Base-by-base conservation (phyloP, 1,140 invertebrate genomes). In the Galendromus occidentalis region DNA sequence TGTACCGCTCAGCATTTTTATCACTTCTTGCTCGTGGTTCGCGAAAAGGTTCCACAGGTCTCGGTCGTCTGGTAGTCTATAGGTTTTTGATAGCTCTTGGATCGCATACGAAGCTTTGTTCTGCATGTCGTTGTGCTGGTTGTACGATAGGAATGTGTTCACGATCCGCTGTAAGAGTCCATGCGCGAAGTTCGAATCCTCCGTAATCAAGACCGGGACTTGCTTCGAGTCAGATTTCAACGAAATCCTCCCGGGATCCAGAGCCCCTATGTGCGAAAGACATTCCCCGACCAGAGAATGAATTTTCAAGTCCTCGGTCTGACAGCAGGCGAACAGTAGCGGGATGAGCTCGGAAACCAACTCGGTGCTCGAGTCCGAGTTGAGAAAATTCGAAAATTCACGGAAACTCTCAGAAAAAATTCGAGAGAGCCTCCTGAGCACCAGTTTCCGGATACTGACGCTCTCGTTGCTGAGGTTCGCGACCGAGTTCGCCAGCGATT, bases 71-170 rank as follows among this genome's bases (percentile, higher is more conserved):
- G 51, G 51, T 22, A 59, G 22, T 20, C 51, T 17, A 22, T 59
- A 59, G 14, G 51, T 59, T 22, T 59, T 59, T 33, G 51, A 59
- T 14, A 59, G 14, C 51, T 59, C 51, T 9, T 59, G 51, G 14
- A 59, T 59, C 33, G 22, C 51, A 22, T 59, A 59, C 22, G 51
- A 59, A 9, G 51, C 51, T 22, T 59, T 59, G 22, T 59, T 59
- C 51, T 59, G 51, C 51, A 59, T 59, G 33, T 59, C 51, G 33
- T 59, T 59, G 12, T 59, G 51, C 17, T 59, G 51, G 9, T 59
- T 59, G 9, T 59, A 59, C 25, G 51, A 29, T 17, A 59, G 51
- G 51, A 59, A 59, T 1, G 51, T 59, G 51, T 59, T 59, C 2
- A 59, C 51, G 25, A 59, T 25, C 9, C 51, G 14, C 1, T 59